Conservation (phyloP, 2,797 vertebrate species). For the Eupleurogrammus muticus region DNA sequence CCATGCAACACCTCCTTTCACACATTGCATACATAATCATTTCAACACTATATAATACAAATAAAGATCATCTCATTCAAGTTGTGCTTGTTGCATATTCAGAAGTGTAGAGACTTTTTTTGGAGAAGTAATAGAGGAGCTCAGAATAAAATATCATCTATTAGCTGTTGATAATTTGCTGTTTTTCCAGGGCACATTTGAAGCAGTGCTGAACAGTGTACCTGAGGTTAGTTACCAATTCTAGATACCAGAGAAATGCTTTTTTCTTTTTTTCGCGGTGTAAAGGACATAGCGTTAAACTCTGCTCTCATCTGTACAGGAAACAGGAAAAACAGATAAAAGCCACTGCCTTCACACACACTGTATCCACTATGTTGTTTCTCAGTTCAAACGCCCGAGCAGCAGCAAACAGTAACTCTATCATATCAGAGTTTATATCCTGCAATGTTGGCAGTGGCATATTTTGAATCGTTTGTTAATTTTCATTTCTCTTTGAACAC, state of each 20-base stretch:
- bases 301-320: conserved; percentile 31
- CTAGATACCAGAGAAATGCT: not conserved
- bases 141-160: not conserved
- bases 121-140: not conserved
- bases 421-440: not conserved
- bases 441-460: not conserved
- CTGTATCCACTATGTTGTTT: not conserved
- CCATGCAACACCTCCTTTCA: not conserved
- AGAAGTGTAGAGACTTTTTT: not conserved
- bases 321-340: conserved; percentile 58
- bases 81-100: not conserved
- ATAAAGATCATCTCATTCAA: not conserved
- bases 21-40: not conserved
- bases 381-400: not conserved
- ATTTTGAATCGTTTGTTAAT: not conserved
- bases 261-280: not conserved
- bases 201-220: not conserved
- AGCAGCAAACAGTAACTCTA: not conserved
- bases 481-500: not conserved
- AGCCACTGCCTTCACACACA: conserved; percentile 6
- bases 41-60: not conserved
- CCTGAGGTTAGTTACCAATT: not conserved
- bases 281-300: conserved; percentile 6
- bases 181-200: not conserved
- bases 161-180: not conserved